Evolutionary conservation across 2,797 vertebrate species (phyloP), one percentile per base, ranked within the genome.

Genomic region (Megalops cyprinoides): DNA sequence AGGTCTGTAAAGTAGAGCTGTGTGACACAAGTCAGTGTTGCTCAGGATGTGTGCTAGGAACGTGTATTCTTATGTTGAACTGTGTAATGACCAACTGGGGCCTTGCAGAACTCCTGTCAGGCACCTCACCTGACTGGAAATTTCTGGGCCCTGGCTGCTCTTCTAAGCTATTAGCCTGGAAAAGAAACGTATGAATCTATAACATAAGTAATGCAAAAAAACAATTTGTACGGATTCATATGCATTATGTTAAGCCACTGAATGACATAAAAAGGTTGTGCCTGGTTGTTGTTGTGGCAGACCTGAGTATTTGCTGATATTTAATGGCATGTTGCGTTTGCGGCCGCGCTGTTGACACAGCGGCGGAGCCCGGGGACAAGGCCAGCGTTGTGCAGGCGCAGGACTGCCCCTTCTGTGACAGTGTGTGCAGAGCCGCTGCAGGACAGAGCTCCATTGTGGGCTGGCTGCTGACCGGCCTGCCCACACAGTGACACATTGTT

Each of bases 401-500:
- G 58, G 60, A 49, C 60, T 23, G 42, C 5, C 74, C 79, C 80
- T 86, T 87, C 42, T 0, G n/a, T 78, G n/a, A 62, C 56, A 48
- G 76, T 39, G 81, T 82, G 81, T 74, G 83, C 23, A 7, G 65
- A 5, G 82, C 79, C 82, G 79, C 83, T 89, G 84, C 83, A 90
- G 85, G 81, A 84, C 84, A 87, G 86, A 88, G 88, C 82, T 87
- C 85, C 65, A 51, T 87, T 91, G 83, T 86, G 87, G 79, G 87
- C 76, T 87, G 84, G 89, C 88, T 90, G 82, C 84, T 85, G 78
- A 88, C 77, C 80, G n/a, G 18, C 82, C 79, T 87, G 49, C 81
- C 75, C n/a, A 83, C 75, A 91, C 89, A 90, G 86, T 86, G 25
- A 86, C 84, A 86, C 79, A 88, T 56, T 91, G 88, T 92, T 87